Percentiles rank a stretch among this genome's conserved stretches.
Evolutionary conservation across 2,113 vertebrate genomes (phyloP).

Genomic region (Cathartes aura): DNA sequence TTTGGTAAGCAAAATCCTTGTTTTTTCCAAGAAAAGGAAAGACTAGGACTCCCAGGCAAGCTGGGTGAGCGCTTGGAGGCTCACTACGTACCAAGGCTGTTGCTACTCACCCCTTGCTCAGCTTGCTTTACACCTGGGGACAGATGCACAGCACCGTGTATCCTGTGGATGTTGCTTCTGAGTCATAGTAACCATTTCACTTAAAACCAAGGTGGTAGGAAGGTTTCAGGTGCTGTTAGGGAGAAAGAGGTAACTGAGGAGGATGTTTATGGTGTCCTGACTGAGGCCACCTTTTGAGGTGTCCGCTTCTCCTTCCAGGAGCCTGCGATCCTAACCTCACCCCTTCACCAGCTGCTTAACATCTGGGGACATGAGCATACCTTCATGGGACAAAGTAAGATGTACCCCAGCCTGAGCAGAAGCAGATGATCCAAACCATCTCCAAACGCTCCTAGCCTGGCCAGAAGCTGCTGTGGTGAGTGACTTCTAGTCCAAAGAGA

Average conservation of each 20-base stretch:
- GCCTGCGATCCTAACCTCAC: background rate
- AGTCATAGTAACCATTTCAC: background rate
- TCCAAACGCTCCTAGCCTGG: background rate
- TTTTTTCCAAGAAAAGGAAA: background rate
- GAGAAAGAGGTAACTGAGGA: background rate
- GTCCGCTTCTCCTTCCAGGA: background rate
- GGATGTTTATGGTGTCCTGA: background rate
- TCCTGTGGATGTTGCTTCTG: background rate
- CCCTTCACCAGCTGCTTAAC: background rate
- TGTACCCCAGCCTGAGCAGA: background rate
- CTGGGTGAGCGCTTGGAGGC: background rate
- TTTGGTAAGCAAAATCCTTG: background rate
- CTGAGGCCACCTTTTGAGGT: background rate
- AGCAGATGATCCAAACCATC: background rate
- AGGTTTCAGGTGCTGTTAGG: background rate
- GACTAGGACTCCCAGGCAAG: background rate
- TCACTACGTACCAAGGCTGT: background rate
- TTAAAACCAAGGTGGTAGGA: background rate
- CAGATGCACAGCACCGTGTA: accelerated
- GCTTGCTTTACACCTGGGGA: background rate
- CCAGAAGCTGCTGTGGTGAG: background rate
- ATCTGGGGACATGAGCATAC: no score
- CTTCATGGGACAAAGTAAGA: background rate
- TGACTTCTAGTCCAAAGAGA: background rate
- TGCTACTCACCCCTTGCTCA: background rate